A percentile compares a stretch with the other conserved stretches of the same genome.
Conservation (phyloP, 2,888 invertebrate genomes). For the Chironomus tentans region DNA sequence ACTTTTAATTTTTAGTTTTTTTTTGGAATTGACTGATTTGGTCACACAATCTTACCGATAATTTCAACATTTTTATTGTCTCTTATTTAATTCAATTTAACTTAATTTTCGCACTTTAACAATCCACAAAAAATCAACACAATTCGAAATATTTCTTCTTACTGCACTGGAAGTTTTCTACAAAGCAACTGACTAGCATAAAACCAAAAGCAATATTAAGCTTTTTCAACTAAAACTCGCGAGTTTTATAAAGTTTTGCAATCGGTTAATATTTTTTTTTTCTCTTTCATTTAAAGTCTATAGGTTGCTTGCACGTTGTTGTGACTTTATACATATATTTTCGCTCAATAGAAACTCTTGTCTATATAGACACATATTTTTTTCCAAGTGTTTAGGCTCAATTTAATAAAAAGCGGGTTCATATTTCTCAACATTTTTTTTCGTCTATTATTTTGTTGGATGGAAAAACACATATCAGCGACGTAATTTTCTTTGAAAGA, state of each 20-base stretch:
- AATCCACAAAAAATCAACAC: background rate
- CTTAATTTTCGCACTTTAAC: background rate
- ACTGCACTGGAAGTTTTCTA: background rate
- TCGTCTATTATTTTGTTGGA: no score
- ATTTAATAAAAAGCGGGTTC: background rate
- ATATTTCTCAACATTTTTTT: background rate
- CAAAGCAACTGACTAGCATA: conserved; percentile 22
- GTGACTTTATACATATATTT: background rate
- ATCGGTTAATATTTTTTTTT: background rate
- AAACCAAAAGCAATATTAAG: conserved; percentile 19
- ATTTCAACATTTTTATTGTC: background rate
- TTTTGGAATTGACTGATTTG: background rate
- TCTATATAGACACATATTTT: background rate
- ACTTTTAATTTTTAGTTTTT: background rate
- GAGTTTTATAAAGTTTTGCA: conserved; percentile 26
- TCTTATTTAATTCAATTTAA: background rate
- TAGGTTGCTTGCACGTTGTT: background rate
- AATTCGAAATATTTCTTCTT: conserved; percentile 1
- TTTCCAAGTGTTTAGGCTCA: background rate
- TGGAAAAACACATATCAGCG: no score
- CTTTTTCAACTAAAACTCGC: conserved; percentile 5
- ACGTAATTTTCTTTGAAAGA: background rate
- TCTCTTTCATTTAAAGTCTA: background rate
- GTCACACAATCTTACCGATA: background rate
- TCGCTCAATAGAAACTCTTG: background rate